Percentiles rank a stretch among this genome's conserved stretches.
Conservation (phyloP, 1,140 invertebrate species). For the Nomia melanderi region DNA sequence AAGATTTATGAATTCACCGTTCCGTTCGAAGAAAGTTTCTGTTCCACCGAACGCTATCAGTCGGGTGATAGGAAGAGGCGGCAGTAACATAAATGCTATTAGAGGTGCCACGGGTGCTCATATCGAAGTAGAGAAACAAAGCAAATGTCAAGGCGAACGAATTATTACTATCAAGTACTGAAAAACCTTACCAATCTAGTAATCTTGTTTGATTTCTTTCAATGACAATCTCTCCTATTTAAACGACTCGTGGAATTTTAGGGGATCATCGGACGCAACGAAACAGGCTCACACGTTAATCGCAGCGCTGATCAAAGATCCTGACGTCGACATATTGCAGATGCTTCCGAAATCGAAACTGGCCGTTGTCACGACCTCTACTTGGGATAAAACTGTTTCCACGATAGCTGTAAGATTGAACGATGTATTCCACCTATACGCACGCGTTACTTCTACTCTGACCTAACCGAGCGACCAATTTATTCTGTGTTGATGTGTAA, state of each 20-base stretch:
- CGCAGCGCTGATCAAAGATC: conserved; percentile 93
- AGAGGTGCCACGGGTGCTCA: conserved; percentile 96
- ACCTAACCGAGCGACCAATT: no score
- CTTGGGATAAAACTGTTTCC: conserved; percentile 83
- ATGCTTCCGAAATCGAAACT: conserved; percentile 88
- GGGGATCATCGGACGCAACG: conserved; percentile 94
- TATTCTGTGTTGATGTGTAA: no score
- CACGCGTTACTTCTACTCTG: no score
- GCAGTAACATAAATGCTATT: conserved; percentile 98
- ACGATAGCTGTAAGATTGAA: conserved; percentile 70
- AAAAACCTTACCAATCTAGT: no score
- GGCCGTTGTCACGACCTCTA: conserved; percentile 77
- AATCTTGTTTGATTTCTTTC: background rate
- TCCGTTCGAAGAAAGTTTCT: conserved; percentile 90
- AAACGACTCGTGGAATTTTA: conserved; percentile 68
- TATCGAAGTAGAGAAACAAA: conserved; percentile 98
- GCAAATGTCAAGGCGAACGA: conserved; percentile 95
- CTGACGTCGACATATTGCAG: conserved; percentile 94
- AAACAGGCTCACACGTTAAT: conserved; percentile 94
- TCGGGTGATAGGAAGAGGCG: conserved; percentile 96
- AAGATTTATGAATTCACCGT: conserved; percentile 80
- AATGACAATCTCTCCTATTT: background rate
- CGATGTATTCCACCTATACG: background rate
- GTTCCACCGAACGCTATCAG: conserved; percentile 97
- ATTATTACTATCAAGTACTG: conserved; percentile 97